Evolutionary conservation across 2,113 vertebrate species (phyloP).

Genomic region (Perca schrenkii): DNA sequence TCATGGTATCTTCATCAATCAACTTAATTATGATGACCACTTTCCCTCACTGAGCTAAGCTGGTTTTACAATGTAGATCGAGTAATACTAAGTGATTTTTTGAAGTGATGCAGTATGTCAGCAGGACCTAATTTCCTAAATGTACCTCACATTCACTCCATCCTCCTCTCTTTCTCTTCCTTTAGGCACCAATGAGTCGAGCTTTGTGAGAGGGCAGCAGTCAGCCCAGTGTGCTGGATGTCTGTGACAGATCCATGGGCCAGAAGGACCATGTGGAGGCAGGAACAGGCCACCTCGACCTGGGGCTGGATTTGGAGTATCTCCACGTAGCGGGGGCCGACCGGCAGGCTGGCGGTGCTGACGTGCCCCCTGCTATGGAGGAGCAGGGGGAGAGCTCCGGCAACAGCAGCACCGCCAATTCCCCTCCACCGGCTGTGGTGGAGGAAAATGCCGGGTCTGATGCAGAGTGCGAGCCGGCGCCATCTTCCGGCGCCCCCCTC

Average conservation of each 20-base stretch:
- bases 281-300: constrained; percentile 83
- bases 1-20: background rate
- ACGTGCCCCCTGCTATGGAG: constrained; percentile 90
- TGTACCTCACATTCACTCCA: background rate
- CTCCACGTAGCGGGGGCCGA: constrained; percentile 90
- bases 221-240: constrained; percentile 87
- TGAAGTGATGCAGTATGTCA: background rate
- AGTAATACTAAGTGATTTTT: too few relatives aligned
- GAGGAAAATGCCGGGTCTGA: constrained; percentile 89
- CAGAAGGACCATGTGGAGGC: constrained; percentile 95
- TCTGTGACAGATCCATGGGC: constrained; percentile 95
- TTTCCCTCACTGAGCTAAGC: too few relatives aligned
- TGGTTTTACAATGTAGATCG: too few relatives aligned
- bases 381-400: constrained; percentile 81
- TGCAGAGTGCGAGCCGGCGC: constrained; percentile 81
- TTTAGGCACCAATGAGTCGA: constrained; percentile 85
- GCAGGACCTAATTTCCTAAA: background rate
- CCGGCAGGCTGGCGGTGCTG: constrained; percentile 88
- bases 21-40: too few relatives aligned
- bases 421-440: constrained; percentile 78
- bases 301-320: constrained; percentile 87
- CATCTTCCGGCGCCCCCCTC: background rate
- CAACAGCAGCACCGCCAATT: constrained; percentile 76
- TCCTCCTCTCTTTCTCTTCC: background rate
- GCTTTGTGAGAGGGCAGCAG: constrained; percentile 66